phyloP scores from a whole-genome alignment of 1,140 invertebrate genomes.

The Zophobas atratus region DNA sequence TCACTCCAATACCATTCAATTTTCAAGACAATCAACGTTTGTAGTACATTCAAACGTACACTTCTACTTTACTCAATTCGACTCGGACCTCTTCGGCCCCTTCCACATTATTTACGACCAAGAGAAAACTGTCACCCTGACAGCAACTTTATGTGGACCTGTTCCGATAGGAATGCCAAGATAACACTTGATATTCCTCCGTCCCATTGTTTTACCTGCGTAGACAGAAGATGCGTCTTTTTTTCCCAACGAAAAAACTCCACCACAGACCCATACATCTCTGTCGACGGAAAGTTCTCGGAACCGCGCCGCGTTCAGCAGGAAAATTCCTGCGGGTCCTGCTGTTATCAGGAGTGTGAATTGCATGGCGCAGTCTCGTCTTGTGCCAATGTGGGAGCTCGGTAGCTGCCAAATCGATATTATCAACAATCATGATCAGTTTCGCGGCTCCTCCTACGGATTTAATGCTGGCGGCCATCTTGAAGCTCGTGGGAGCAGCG shows the following conservation, averaged over 20 bases:
- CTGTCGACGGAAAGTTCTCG: slow-evolving; percentile 10
- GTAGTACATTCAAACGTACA: no score
- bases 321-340: slow-evolving; percentile 27
- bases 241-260: slow-evolving; percentile 7
- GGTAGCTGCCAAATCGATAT: slow-evolving; percentile 41
- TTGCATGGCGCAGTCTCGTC: slow-evolving; percentile 36
- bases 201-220: slow-evolving; percentile 56
- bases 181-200: slow-evolving; percentile 49
- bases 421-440: slow-evolving; percentile 43
- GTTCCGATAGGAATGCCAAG: slow-evolving; percentile 51
- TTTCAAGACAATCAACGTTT: no score
- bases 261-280: background rate
- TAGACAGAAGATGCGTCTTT: background rate
- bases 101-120: slow-evolving; percentile 40
- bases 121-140: slow-evolving; percentile 46
- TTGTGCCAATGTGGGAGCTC: slow-evolving; percentile 47
- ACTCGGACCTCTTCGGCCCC: background rate
- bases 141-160: slow-evolving; percentile 52
- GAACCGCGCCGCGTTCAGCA: background rate
- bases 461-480: slow-evolving; percentile 49
- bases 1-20: background rate
- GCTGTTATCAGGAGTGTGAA: slow-evolving; percentile 15
- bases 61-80: background rate
- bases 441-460: slow-evolving; percentile 49
- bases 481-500: slow-evolving; percentile 20